phyloP scores from a whole-genome alignment of 2,113 vertebrate genomes.

The Pomatostomus ruficeps region DNA sequence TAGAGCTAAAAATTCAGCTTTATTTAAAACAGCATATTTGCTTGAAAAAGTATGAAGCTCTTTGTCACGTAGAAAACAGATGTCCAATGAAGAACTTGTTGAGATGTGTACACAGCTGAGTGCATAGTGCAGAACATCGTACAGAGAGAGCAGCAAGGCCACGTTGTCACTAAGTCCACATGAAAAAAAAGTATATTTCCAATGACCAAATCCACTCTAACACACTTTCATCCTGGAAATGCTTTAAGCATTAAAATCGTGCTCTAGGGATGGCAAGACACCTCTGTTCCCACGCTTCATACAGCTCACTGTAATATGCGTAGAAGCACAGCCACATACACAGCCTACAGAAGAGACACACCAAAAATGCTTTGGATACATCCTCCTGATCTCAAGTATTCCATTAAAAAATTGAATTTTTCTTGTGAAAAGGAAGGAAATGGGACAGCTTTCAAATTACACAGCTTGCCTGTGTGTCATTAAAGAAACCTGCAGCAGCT shows the following conservation, averaged over 20 bases:
- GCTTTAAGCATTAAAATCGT: not conserved
- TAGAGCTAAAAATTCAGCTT: not conserved
- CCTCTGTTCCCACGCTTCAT: not conserved
- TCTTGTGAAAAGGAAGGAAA: not conserved
- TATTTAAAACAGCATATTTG: not conserved
- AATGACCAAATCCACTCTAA: not conserved
- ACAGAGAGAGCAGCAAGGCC: constrained; percentile 15
- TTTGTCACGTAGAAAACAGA: not conserved
- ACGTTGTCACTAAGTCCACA: not conserved
- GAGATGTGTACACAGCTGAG: not conserved
- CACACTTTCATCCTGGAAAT: not conserved
- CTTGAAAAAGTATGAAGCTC: not conserved
- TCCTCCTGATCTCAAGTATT: not conserved
- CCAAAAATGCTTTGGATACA: not conserved
- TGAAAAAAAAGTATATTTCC: not conserved
- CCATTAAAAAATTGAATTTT: not conserved
- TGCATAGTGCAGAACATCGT: not conserved
- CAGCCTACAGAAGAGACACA: not conserved
- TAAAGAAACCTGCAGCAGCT: not conserved
- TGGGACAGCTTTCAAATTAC: not conserved
- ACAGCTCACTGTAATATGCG: not conserved
- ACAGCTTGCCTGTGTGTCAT: not conserved
- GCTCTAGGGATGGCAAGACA: not conserved
- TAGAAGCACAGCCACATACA: not conserved
- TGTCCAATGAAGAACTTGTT: not conserved